A percentile compares a stretch with the other conserved stretches of the same genome.
Conservation (phyloP, 2,888 invertebrate genomes). For the Macroteleia sp. region DNA sequence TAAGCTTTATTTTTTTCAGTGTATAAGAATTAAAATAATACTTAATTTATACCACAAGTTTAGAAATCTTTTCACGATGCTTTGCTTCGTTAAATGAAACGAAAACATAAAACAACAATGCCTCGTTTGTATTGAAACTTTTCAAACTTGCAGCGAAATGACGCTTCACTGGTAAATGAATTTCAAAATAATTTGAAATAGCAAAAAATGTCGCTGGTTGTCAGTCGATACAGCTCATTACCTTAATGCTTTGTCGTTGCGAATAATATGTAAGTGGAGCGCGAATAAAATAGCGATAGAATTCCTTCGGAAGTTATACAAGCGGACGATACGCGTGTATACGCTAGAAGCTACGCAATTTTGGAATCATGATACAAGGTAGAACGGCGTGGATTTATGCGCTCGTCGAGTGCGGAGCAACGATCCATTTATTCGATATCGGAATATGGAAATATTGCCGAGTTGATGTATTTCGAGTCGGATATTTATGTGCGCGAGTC, state of each 20-base stretch:
- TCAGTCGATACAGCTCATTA: conserved; percentile 5
- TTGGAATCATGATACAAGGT: conserved; percentile 75
- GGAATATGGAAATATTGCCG: conserved; percentile 80
- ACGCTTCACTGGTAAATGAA: too few species aligned
- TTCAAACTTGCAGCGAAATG: too few species aligned
- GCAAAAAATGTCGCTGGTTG: too few species aligned
- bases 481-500: conserved; percentile 47
- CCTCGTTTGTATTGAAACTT: too few species aligned
- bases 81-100: too few species aligned
- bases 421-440: conserved; percentile 80
- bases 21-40: too few species aligned
- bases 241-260: conserved; percentile 8
- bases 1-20: too few species aligned
- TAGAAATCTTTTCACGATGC: too few species aligned
- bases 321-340: conserved; percentile 39
- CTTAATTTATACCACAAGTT: too few species aligned
- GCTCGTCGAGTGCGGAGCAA: conserved; percentile 73
- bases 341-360: conserved; percentile 48
- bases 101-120: too few species aligned
- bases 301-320: conserved; percentile 42
- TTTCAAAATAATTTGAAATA: too few species aligned
- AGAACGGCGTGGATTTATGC: conserved; percentile 76
- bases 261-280: conserved; percentile 40
- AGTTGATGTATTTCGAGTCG: conserved; percentile 71
- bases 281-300: conserved; percentile 39